Conservation (phyloP, 2,113 vertebrate genomes). For the Nerophis ophidion region DNA sequence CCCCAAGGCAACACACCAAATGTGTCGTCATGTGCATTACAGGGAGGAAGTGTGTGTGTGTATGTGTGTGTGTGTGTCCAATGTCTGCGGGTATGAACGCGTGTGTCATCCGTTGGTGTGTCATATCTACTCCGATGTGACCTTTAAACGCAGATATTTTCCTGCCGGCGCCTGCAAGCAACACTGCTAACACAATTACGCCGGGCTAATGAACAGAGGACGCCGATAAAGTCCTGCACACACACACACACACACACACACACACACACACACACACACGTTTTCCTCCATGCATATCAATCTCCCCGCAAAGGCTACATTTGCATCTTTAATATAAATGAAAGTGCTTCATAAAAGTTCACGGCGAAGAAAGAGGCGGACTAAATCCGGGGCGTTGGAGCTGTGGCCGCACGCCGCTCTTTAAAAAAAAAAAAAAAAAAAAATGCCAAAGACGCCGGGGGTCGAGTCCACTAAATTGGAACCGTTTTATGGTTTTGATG, state of each 20-base stretch:
- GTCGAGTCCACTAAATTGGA: no score
- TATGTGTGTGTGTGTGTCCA: conserved; percentile 15
- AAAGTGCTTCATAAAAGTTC: conserved; percentile 71
- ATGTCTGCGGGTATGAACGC: conserved; percentile 6
- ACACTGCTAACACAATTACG: conserved; percentile 76
- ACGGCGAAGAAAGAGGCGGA: conserved; percentile 45
- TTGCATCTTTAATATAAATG: conserved; percentile 77
- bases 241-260: conserved; percentile 22
- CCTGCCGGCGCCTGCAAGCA: conserved; percentile 47
- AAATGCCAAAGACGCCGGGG: no score
- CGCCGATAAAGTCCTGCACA: conserved; percentile 53
- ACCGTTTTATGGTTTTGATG: no score
- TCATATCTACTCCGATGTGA: conserved; percentile 61
- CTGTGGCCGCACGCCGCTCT: conserved; percentile 4
- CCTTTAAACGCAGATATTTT: conserved; percentile 70
- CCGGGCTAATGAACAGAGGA: conserved; percentile 69
- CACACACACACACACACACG: conserved; percentile 17
- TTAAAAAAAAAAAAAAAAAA: background rate
- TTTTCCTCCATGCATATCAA: conserved; percentile 62
- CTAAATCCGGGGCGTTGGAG: conserved; percentile 54
- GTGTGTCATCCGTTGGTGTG: conserved; percentile 53
- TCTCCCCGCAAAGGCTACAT: conserved; percentile 73
- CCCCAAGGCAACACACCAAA: conserved; percentile 27
- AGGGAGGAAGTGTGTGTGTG: conserved; percentile 3
- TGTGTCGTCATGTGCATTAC: conserved; percentile 16